A percentile compares a stretch with the other conserved stretches of the same genome.
Evolutionary conservation across 2,888 invertebrate species (phyloP).

Genomic region (Sinhomidia bicolor): DNA sequence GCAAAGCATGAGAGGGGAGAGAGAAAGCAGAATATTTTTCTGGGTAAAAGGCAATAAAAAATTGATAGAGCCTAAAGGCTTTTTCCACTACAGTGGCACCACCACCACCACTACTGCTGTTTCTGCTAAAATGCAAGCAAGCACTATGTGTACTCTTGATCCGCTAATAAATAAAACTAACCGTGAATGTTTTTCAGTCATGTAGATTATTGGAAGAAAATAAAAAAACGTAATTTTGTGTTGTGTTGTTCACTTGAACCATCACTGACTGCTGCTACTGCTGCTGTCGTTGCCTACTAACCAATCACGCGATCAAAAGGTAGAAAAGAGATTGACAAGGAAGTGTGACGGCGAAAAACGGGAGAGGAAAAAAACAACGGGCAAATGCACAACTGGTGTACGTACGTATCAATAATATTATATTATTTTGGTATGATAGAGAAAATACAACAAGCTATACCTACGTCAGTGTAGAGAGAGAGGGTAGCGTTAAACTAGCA

Average conservation of each 20-base stretch:
- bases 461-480: too few species aligned
- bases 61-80: constrained; percentile 79
- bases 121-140: background rate
- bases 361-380: constrained; percentile 21
- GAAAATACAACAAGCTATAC: too few species aligned
- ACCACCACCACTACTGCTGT: background rate
- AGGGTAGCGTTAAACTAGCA: too few species aligned
- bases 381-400: too few species aligned
- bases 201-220: background rate
- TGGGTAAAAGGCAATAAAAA: constrained; percentile 76
- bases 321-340: constrained; percentile 67
- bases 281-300: background rate
- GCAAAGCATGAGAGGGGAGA: too few species aligned
- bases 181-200: background rate
- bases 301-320: constrained; percentile 77
- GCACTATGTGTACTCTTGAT: background rate
- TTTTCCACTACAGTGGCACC: constrained; percentile 39
- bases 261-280: background rate
- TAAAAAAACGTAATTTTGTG: constrained; percentile 1
- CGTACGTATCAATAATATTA: too few species aligned
- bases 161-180: constrained; percentile 38
- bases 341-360: constrained; percentile 17
- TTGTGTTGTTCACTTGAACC: background rate
- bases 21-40: constrained; percentile 57
- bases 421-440: too few species aligned